phyloP scores from a whole-genome alignment of 2,888 invertebrate species.

The Tiliacea aurago region DNA sequence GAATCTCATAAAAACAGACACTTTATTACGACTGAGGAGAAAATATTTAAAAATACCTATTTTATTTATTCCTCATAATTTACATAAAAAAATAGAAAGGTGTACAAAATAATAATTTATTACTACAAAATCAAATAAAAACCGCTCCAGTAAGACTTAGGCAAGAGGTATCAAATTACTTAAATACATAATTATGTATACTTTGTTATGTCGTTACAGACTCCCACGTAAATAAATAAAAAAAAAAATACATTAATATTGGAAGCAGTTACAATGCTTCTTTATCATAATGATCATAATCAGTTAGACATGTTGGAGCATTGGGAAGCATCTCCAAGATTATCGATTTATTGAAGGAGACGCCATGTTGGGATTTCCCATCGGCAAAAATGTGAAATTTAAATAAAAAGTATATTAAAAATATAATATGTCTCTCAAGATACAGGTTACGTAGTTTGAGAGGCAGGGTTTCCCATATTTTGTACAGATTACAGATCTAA shows the following conservation, averaged over 20 bases:
- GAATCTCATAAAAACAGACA: background rate
- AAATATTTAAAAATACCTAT: background rate
- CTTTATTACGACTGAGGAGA: background rate
- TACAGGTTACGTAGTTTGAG: too few relatives aligned
- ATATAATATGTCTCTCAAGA: too few relatives aligned
- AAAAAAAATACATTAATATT: slow-evolving; percentile 35
- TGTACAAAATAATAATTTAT: slow-evolving; percentile 50
- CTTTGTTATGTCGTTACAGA: slow-evolving; percentile 42
- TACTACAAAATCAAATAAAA: slow-evolving; percentile 49
- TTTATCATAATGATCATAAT: slow-evolving; percentile 18
- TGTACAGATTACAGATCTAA: too few relatives aligned
- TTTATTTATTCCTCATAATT: slow-evolving; percentile 5
- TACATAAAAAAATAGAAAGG: slow-evolving; percentile 24
- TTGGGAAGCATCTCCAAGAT: background rate
- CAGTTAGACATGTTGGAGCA: background rate
- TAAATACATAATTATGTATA: slow-evolving; percentile 56
- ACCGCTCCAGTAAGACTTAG: slow-evolving; percentile 37
- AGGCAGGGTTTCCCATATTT: too few relatives aligned
- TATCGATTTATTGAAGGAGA: background rate
- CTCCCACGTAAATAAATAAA: slow-evolving; percentile 54
- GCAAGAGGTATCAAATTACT: slow-evolving; percentile 52
- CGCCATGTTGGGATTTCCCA: too few relatives aligned
- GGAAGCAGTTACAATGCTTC: slow-evolving; percentile 33
- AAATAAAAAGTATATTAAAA: too few relatives aligned
- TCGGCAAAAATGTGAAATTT: too few relatives aligned